A percentile compares a stretch with the other conserved stretches of the same genome.
These are phyloP conservation scores for Sminthopsis crassicaudata DNA, from an alignment of 2,113 vertebrate genomes.

Conservation along the genomic window DNA sequence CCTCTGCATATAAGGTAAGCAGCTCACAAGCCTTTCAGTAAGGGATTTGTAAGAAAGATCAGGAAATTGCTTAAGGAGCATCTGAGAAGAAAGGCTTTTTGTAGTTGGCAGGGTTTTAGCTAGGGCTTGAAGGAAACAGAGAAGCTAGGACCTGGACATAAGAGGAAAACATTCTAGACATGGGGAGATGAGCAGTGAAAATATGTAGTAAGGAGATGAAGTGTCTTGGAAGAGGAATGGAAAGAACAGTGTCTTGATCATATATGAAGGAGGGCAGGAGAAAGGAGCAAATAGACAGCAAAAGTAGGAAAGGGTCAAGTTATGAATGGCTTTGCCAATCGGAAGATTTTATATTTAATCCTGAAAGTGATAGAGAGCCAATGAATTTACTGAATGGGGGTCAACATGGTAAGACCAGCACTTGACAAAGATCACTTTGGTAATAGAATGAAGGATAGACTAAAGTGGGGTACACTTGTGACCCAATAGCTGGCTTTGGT, in stretches of 20 bases:
- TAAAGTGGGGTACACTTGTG: background rate
- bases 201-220: background rate
- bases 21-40: background rate
- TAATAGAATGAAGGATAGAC: background rate
- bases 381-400: background rate
- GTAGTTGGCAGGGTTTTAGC: background rate
- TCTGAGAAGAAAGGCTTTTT: background rate
- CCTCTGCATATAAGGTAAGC: background rate
- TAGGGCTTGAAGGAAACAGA: background rate
- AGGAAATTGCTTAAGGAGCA: background rate
- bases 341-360: background rate
- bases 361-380: background rate
- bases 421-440: background rate
- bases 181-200: background rate
- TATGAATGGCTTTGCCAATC: no score
- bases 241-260: background rate
- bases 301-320: no score
- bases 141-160: background rate
- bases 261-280: no score
- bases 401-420: background rate
- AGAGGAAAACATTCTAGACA: background rate
- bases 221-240: background rate
- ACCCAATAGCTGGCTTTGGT: background rate
- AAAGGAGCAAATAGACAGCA: background rate
- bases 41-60: background rate